Evolutionary conservation across 2,797 vertebrate genomes (phyloP).

Genomic region (Aphelocoma californica): DNA sequence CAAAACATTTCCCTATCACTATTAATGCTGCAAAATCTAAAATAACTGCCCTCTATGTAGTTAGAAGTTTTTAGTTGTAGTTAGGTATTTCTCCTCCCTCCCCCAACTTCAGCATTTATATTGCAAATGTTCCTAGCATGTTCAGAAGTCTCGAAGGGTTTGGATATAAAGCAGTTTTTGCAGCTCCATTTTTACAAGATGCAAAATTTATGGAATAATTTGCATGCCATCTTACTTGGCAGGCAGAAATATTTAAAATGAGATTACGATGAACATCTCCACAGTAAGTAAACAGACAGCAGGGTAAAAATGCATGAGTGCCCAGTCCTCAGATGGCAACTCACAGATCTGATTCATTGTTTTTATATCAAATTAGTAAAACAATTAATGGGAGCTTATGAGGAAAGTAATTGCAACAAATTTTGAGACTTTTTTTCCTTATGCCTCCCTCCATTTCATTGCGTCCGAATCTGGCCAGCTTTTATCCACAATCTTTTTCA

Average conservation of each 20-base stretch:
- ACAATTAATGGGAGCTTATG: background rate
- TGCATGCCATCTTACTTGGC: background rate
- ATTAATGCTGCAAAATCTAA: background rate
- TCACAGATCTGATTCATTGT: background rate
- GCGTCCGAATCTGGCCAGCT: background rate
- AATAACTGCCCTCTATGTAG: background rate
- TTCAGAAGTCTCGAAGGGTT: background rate
- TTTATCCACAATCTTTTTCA: background rate
- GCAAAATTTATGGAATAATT: background rate
- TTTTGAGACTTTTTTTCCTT: background rate
- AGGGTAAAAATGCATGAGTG: background rate
- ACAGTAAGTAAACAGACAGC: background rate
- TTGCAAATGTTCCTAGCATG: background rate
- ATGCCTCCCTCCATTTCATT: background rate
- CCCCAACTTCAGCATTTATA: background rate
- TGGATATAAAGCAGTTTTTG: background rate
- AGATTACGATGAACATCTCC: background rate
- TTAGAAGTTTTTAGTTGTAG: background rate
- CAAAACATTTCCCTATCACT: background rate
- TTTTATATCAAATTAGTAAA: background rate
- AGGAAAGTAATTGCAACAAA: background rate
- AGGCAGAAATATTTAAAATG: background rate
- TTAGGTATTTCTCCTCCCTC: background rate
- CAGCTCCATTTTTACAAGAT: background rate
- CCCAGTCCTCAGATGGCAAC: background rate